Percentiles rank a stretch among this genome's conserved stretches.
phyloP scores from a whole-genome alignment of 2,888 invertebrate genomes.

The Melanostoma mellinum region DNA sequence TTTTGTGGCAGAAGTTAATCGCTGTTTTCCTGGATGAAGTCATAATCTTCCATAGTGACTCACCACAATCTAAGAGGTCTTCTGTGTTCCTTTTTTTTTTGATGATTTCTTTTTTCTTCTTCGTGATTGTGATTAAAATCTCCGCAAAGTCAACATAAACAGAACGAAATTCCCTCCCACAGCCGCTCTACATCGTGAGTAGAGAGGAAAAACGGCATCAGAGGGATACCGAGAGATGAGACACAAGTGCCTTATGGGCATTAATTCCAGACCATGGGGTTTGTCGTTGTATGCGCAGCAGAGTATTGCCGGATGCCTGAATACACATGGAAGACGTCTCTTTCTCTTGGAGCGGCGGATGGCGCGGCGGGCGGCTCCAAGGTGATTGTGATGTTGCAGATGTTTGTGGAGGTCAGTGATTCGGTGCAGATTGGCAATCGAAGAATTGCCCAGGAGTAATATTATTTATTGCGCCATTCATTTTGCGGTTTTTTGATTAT shows the following conservation, averaged over 20 bases:
- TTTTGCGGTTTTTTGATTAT: not conserved
- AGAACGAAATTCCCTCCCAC: constrained; percentile 16
- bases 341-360: not conserved
- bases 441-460: constrained; percentile 31
- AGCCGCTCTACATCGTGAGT: not conserved
- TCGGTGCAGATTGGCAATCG: constrained; percentile 32
- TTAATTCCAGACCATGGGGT: constrained; percentile 59
- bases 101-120: constrained; percentile 4
- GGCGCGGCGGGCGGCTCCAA: not conserved
- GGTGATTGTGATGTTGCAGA: constrained; percentile 34
- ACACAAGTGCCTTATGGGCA: constrained; percentile 65
- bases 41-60: constrained; percentile 63
- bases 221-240: constrained; percentile 39
- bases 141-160: constrained; percentile 62
- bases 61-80: constrained; percentile 46
- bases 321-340: constrained; percentile 24
- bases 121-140: constrained; percentile 68
- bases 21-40: constrained; percentile 71
- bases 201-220: constrained; percentile 13
- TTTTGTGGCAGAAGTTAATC: constrained; percentile 63
- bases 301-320: constrained; percentile 23
- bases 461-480: constrained; percentile 41
- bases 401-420: constrained; percentile 59
- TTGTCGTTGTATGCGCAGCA: constrained; percentile 28
- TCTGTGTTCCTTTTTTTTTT: constrained; percentile 11